phyloP scores from a whole-genome alignment of 2,797 vertebrate genomes.

The Sebastiscus tertius region DNA sequence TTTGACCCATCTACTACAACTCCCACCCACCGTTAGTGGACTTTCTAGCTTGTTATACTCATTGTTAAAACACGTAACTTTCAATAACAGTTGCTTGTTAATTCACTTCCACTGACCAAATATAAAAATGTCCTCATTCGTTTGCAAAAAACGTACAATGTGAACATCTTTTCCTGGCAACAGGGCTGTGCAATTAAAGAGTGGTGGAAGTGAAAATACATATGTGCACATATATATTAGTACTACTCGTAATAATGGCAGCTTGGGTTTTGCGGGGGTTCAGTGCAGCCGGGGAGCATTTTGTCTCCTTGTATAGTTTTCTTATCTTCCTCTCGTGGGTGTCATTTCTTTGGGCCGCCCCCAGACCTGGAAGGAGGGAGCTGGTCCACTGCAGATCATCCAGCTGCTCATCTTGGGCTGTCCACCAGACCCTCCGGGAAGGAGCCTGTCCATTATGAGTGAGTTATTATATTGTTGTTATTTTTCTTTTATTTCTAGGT shows the following conservation, averaged over 20 bases:
- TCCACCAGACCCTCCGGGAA: background rate
- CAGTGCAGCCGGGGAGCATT: background rate
- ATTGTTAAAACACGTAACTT: too few relatives aligned
- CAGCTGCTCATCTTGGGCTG: background rate
- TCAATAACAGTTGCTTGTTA: background rate
- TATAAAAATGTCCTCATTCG: background rate
- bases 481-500: background rate
- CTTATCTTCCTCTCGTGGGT: background rate
- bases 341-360: background rate
- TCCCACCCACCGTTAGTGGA: too few relatives aligned
- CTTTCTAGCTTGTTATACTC: too few relatives aligned
- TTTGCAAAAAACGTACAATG: too few relatives aligned
- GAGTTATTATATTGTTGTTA: background rate
- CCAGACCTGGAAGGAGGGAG: background rate
- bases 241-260: background rate
- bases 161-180: background rate
- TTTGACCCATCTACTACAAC: too few relatives aligned
- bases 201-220: background rate
- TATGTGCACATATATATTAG: too few relatives aligned
- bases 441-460: background rate
- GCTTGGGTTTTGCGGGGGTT: background rate
- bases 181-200: accelerated
- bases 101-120: background rate
- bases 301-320: background rate
- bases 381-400: background rate